These are phyloP conservation scores for Drosophila lacteicornis DNA, from an alignment of 1,140 invertebrate species.

Conservation along the genomic window DNA sequence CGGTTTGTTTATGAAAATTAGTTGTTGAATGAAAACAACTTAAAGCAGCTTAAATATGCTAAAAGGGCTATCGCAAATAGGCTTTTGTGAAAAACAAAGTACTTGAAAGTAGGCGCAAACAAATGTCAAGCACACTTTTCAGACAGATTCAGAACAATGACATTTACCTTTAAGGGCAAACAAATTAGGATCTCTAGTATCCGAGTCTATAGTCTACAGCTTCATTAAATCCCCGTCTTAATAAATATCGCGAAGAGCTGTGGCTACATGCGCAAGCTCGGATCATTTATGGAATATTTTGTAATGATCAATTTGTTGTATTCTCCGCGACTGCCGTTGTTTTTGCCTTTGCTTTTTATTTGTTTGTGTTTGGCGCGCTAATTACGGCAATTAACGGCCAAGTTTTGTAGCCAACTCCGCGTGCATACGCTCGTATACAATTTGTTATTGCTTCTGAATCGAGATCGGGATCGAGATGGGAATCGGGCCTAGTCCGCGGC, in stretches of 20 bases:
- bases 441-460: conserved; percentile 40
- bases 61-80: neutral
- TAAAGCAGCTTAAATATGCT: neutral
- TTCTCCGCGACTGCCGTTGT: conserved; percentile 24
- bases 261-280: conserved; percentile 14
- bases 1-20: neutral
- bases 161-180: conserved; percentile 10
- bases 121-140: conserved; percentile 3
- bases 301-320: conserved; percentile 70
- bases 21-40: neutral
- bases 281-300: conserved; percentile 64
- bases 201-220: neutral
- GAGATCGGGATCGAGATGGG: conserved; percentile 1
- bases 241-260: neutral
- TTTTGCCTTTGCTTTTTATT: conserved; percentile 23
- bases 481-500: conserved; percentile 2
- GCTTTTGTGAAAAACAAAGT: conserved; percentile 9
- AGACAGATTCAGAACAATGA: conserved; percentile 9
- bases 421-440: conserved; percentile 14
- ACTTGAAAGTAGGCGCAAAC: neutral
- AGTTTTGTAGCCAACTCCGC: conserved; percentile 52
- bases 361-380: conserved; percentile 58
- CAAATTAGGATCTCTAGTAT: conserved; percentile 6
- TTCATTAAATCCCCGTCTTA: neutral
- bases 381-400: conserved; percentile 67